Conservation (phyloP, 2,797 vertebrate genomes). For the Anguilla pacifica region DNA sequence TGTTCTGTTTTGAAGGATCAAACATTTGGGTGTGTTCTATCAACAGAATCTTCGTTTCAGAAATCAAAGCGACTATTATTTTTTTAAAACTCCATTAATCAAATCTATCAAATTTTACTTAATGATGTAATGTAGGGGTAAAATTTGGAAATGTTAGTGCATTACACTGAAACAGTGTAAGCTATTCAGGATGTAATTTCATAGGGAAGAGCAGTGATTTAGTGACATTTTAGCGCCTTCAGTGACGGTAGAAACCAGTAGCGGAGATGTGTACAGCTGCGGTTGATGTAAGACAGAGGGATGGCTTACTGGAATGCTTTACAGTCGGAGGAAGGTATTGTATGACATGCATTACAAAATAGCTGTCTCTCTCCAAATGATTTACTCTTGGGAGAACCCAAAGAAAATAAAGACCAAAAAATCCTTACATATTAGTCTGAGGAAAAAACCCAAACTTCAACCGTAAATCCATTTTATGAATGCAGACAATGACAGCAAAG, state of each 20-base stretch:
- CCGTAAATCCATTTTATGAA: constrained; percentile 3
- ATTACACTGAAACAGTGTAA: not conserved
- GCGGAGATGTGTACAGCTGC: not conserved
- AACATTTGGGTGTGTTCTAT: not conserved
- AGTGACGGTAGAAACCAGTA: not conserved
- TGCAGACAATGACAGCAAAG: not conserved
- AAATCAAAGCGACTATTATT: not conserved
- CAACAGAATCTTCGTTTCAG: not conserved
- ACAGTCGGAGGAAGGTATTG: not conserved
- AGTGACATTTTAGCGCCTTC: not conserved
- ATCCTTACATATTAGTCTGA: not conserved
- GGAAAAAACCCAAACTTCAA: not conserved
- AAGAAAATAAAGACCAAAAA: no score
- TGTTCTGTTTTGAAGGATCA: not conserved
- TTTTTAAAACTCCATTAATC: not conserved
- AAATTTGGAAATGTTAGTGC: not conserved
- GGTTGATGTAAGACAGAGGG: not conserved
- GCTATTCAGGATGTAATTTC: not conserved
- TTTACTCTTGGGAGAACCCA: not conserved
- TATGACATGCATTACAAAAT: not conserved
- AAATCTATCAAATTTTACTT: not conserved
- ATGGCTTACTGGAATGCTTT: not conserved
- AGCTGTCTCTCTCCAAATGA: not conserved
- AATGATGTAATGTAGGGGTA: not conserved
- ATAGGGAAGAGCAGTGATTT: not conserved